Percentiles rank a stretch among this genome's conserved stretches.
Conservation (phyloP, 2,888 invertebrate species). For the Microplitis deprimator region DNA sequence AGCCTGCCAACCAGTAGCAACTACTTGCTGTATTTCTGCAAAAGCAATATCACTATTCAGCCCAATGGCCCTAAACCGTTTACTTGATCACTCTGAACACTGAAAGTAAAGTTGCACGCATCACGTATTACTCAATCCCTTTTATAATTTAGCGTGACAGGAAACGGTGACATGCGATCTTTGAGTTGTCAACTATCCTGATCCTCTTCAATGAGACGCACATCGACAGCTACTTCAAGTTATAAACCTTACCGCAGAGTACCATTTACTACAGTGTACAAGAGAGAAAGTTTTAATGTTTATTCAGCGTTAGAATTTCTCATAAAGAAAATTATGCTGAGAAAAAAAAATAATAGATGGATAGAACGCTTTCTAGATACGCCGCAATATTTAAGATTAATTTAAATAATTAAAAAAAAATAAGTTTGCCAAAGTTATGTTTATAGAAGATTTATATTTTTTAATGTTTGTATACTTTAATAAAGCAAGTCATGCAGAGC, state of each 20-base stretch:
- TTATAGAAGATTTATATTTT: background rate
- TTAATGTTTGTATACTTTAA: background rate
- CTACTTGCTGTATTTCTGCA: constrained; percentile 24
- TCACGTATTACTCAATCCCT: constrained; percentile 27
- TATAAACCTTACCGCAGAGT: background rate
- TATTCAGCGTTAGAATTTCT: constrained; percentile 5
- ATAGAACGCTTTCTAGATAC: constrained; percentile 4
- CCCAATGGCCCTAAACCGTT: constrained; percentile 58
- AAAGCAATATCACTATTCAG: constrained; percentile 41
- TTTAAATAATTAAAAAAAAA: constrained; percentile 18
- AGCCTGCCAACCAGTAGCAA: constrained; percentile 5
- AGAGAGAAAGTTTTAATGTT: constrained; percentile 18
- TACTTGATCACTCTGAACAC: constrained; percentile 28
- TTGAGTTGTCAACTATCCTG: constrained; percentile 51
- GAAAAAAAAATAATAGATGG: background rate
- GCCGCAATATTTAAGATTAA: background rate
- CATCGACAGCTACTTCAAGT: background rate
- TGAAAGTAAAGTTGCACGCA: constrained; percentile 36
- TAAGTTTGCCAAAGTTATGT: constrained; percentile 22
- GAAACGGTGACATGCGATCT: constrained; percentile 59
- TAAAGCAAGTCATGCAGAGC: background rate
- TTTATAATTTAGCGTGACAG: constrained; percentile 55
- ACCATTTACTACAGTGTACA: background rate
- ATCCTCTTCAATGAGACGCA: constrained; percentile 38
- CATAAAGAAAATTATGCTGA: background rate